Conservation (phyloP, 2,797 vertebrate species). For the Sternarchorhynchus goeldii region DNA sequence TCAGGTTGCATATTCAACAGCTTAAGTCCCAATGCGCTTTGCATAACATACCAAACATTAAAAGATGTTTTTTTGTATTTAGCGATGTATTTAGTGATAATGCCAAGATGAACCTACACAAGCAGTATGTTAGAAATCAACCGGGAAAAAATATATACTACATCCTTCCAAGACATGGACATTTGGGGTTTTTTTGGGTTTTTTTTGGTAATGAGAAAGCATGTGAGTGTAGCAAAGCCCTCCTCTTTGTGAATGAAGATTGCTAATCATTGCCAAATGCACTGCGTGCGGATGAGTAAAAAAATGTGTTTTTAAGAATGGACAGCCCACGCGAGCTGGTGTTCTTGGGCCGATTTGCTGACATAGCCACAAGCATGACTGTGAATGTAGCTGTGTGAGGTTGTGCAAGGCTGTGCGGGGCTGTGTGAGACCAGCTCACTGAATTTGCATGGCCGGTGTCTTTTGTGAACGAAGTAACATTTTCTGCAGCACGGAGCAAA, state of each 20-base stretch:
- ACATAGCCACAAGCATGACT: slow-evolving; percentile 25
- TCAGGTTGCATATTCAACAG: background rate
- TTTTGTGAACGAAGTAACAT: slow-evolving; percentile 23
- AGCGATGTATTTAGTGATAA: no score
- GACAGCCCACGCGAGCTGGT: slow-evolving; percentile 1
- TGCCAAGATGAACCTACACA: no score
- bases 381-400: slow-evolving; percentile 3
- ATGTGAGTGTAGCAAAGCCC: background rate
- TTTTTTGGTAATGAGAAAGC: no score
- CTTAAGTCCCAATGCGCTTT: background rate
- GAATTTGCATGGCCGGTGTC: slow-evolving; percentile 1
- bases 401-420: slow-evolving; percentile 32
- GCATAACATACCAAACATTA: background rate
- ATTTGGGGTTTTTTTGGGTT: no score
- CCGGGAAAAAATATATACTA: no score
- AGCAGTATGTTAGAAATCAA: no score
- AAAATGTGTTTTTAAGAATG: slow-evolving; percentile 25
- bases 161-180: background rate
- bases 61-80: background rate
- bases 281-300: slow-evolving; percentile 4
- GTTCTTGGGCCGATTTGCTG: slow-evolving; percentile 29
- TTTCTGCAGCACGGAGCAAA: background rate
- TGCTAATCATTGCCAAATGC: background rate
- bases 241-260: background rate
- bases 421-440: slow-evolving; percentile 13